phyloP scores from a whole-genome alignment of 2,888 invertebrate species.

The Stenurella melanura region DNA sequence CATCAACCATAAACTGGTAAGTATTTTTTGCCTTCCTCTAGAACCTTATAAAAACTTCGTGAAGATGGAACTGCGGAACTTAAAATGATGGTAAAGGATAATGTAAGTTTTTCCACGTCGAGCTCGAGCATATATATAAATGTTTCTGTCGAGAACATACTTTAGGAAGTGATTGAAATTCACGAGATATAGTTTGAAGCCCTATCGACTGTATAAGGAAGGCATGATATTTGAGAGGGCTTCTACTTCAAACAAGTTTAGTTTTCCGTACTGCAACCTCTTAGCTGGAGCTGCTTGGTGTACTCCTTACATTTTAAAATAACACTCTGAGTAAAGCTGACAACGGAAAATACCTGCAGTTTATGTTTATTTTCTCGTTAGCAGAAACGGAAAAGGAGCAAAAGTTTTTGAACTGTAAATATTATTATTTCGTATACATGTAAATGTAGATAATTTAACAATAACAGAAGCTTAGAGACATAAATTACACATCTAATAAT shows the following conservation, averaged over 20 bases:
- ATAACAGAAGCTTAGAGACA: too few relatives aligned
- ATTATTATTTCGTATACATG: too few relatives aligned
- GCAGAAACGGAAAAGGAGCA: too few relatives aligned
- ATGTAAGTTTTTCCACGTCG: slow-evolving; percentile 31
- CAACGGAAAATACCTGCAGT: neutral
- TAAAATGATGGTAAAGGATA: neutral
- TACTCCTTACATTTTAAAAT: slow-evolving; percentile 35
- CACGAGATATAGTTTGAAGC: slow-evolving; percentile 44
- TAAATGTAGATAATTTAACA: too few relatives aligned
- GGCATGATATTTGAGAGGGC: slow-evolving; percentile 38
- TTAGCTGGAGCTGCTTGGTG: slow-evolving; percentile 23
- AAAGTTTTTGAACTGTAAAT: too few relatives aligned
- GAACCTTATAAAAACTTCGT: slow-evolving; percentile 3
- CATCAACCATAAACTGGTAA: neutral
- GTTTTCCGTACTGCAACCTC: slow-evolving; percentile 29
- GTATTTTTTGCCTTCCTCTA: neutral
- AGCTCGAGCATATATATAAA: slow-evolving; percentile 31
- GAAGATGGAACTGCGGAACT: neutral
- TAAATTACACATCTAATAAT: too few relatives aligned
- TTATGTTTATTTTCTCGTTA: neutral
- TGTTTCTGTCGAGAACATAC: slow-evolving; percentile 39
- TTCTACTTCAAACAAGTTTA: slow-evolving; percentile 42
- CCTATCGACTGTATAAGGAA: slow-evolving; percentile 42
- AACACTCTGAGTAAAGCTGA: neutral
- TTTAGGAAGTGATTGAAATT: slow-evolving; percentile 46